Conservation (phyloP, 2,797 vertebrate species). For the Pangasius macronema region DNA sequence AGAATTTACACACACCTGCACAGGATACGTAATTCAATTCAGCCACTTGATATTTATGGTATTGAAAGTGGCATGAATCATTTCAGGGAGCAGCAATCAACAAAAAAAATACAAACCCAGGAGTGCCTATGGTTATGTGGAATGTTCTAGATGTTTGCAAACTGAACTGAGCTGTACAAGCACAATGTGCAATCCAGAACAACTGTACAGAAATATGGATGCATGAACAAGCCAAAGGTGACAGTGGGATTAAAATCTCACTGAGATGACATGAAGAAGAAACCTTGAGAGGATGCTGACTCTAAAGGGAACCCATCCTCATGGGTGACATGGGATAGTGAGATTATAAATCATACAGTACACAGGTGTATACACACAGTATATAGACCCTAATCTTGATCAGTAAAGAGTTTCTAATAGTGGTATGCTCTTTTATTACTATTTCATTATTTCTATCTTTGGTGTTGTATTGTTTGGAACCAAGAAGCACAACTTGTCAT, state of each 20-base stretch:
- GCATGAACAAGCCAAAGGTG: not conserved
- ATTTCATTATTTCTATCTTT: not conserved
- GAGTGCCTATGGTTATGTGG: not conserved
- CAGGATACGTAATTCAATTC: not conserved
- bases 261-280: not conserved
- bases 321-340: not conserved
- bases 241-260: not conserved
- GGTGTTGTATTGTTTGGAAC: not conserved
- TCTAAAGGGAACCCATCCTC: not conserved
- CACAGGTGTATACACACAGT: not conserved
- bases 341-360: not conserved
- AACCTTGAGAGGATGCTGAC: not conserved
- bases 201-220: not conserved
- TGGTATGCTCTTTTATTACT: not conserved
- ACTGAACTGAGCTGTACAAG: not conserved
- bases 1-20: constrained; percentile 38
- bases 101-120: not conserved
- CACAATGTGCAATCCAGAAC: not conserved
- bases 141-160: constrained; percentile 6
- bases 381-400: not conserved
- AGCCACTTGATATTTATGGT: not conserved
- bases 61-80: constrained; percentile 29
- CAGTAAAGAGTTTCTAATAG: not conserved
- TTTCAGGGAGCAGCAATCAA: constrained; percentile 10
- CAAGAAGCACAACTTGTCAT: not conserved